Conservation (phyloP, 2,888 invertebrate species). For the Microctonus hyperodae region DNA sequence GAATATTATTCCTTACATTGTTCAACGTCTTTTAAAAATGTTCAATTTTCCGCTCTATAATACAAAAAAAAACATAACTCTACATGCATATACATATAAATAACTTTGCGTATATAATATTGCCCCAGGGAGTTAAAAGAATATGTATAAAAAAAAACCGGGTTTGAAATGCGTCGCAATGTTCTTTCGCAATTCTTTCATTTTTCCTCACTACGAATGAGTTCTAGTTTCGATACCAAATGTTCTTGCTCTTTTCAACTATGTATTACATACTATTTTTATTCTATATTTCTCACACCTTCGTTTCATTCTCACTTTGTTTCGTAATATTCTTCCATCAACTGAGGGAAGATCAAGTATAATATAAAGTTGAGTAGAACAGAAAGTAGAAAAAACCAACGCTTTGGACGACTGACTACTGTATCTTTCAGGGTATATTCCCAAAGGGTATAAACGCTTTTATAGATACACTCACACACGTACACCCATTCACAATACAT, state of each 20-base stretch:
- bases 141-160: neutral
- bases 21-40: too few species aligned
- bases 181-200: constrained; percentile 28
- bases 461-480: too few species aligned
- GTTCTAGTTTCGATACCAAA: neutral
- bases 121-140: neutral
- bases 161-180: neutral
- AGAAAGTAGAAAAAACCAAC: neutral
- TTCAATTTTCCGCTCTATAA: too few species aligned
- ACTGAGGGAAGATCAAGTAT: neutral
- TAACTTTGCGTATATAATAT: constrained; percentile 8
- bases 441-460: neutral
- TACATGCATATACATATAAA: neutral
- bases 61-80: neutral
- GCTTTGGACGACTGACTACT: neutral
- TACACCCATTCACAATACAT: neutral
- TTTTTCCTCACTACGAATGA: constrained; percentile 15
- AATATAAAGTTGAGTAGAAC: neutral
- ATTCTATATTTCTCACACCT: neutral
- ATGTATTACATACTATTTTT: too few species aligned
- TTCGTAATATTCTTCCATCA: constrained; percentile 1
- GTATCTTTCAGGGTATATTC: constrained; percentile 14
- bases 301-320: neutral
- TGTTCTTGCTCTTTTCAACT: neutral
- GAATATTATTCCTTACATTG: too few species aligned